Evolutionary conservation across 2,113 vertebrate species (phyloP), one percentile per base, ranked within the genome.

Genomic region (Odobenus rosmarus): DNA sequence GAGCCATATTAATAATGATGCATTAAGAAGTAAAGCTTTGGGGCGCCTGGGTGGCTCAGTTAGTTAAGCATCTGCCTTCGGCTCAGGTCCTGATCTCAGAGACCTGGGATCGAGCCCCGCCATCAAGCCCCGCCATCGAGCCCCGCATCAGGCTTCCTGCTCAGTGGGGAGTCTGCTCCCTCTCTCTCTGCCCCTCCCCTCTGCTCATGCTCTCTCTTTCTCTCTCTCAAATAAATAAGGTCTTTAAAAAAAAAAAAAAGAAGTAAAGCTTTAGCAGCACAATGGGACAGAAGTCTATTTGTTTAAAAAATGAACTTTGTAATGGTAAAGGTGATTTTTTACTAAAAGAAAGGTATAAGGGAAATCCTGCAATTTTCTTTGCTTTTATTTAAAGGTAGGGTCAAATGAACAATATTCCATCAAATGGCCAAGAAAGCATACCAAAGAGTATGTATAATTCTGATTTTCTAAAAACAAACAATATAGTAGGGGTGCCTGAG

Each of bases 391-490:
- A 88, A 88, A 96, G 5, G 12, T 49, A 36, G n/a, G 57, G 16
- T 57, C 36, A 93, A 88, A 72, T 72, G 1, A 49, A 83, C 14
- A 83, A 82, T 49, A 64, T 36, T 85, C 11, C 49, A 36, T 55
- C 57, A 77, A 49, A 18, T 26, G 31, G 77, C 46, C 49, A 76
- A 83, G 84, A 76, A 84, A 67, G 42, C 64, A 76, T n/a, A 55
- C 69, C 23, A 67, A 39, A 62, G 42, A n/a, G 8, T 72, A 46
- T 6, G 16, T 7, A 49, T 26, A 71, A 42, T 62, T 14, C 84
- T 36, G 24, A 51, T 85, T 85, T 85, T 90, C 2, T 46, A 90
- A 86, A 93, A 80, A 79, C 33, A 80, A 53, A 72, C 49, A 64
- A 51, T 80, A 53, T 1, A n/a, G 53, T n/a, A 33, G 62, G 21